phyloP scores from a whole-genome alignment of 2,888 invertebrate species.

The Amiota mariae region DNA sequence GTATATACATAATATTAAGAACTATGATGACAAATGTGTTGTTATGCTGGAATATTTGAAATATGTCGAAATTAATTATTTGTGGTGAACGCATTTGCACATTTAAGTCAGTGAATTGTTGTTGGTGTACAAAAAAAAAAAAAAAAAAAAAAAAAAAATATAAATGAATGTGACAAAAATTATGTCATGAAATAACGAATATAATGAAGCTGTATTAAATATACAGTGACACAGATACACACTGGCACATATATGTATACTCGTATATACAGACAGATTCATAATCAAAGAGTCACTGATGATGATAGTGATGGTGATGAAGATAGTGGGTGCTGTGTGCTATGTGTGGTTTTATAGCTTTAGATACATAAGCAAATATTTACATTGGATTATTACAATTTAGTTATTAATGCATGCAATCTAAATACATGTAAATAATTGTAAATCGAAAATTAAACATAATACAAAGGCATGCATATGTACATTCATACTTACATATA shows the following conservation, averaged over 20 bases:
- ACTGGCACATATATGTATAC: no score
- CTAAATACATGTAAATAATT: slow-evolving; percentile 56
- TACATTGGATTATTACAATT: slow-evolving; percentile 56
- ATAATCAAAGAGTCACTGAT: no score
- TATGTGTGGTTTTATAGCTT: not conserved
- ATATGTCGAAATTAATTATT: slow-evolving; percentile 3
- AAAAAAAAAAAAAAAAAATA: no score
- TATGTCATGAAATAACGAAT: not conserved
- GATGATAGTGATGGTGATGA: no score
- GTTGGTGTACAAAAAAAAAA: not conserved
- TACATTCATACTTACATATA: not conserved
- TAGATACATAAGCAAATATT: slow-evolving; percentile 44
- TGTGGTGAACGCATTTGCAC: not conserved
- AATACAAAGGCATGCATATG: not conserved
- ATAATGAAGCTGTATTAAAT: not conserved
- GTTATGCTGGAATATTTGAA: not conserved
- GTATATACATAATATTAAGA: not conserved
- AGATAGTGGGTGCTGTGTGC: no score
- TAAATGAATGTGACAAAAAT: slow-evolving; percentile 8
- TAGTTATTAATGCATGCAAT: slow-evolving; percentile 53
- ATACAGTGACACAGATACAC: not conserved
- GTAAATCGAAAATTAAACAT: slow-evolving; percentile 54
- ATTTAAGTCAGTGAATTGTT: not conserved
- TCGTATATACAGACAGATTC: no score
- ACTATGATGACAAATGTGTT: not conserved